Conservation (phyloP, 1,140 invertebrate genomes). For the Drosophila ficusphila region DNA sequence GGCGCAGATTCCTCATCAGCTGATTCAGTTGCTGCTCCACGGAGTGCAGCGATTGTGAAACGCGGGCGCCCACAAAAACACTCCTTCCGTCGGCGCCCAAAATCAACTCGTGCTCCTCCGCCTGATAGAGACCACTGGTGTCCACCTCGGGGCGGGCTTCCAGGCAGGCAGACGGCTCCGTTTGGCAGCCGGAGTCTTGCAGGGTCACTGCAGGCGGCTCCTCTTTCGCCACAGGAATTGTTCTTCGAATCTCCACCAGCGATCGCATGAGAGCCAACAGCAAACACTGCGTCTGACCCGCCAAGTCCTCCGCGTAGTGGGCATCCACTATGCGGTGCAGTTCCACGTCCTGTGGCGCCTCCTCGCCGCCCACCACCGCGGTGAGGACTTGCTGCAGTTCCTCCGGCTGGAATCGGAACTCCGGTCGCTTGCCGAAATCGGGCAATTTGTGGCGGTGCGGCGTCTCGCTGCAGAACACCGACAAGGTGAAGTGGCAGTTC, state of each 20-base stretch:
- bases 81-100: constrained; percentile 20
- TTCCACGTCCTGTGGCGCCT: neutral
- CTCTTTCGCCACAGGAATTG: too few species aligned
- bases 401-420: constrained; percentile 59
- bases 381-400: constrained; percentile 60
- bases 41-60: constrained; percentile 38
- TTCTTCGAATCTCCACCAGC: constrained; percentile 22
- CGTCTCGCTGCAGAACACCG: constrained; percentile 76
- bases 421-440: constrained; percentile 46
- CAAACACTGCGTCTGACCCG: constrained; percentile 45
- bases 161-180: constrained; percentile 30
- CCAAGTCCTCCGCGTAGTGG: constrained; percentile 33
- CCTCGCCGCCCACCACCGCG: constrained; percentile 31
- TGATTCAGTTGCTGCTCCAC: constrained; percentile 36
- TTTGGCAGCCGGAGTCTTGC: constrained; percentile 14
- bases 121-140: constrained; percentile 13
- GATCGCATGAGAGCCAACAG: constrained; percentile 49
- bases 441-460: constrained; percentile 68
- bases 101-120: constrained; percentile 26
- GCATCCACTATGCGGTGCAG: neutral
- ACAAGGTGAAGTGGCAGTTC: constrained; percentile 75
- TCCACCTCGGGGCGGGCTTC: constrained; percentile 12
- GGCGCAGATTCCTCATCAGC: constrained; percentile 29
- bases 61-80: constrained; percentile 46
- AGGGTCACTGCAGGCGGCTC: too few species aligned